Evolutionary conservation across 2,113 vertebrate species (phyloP), one percentile per base, ranked within the genome.

Genomic region (Nothobranchius kuhntae): DNA sequence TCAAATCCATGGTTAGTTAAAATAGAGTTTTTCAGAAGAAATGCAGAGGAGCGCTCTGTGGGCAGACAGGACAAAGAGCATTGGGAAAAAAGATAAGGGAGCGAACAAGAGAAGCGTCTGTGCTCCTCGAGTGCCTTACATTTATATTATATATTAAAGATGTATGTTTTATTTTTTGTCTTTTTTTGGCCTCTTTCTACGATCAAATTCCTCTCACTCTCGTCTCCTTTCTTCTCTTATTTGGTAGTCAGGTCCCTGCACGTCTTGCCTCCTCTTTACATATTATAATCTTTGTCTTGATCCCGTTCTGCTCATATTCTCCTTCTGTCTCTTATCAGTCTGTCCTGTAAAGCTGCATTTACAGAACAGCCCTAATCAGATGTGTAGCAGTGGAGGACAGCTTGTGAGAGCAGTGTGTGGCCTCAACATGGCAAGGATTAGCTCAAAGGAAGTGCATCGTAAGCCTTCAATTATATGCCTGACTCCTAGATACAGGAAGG

Each of bases 391-490:
- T 46, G 63, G 61, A 86, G 78, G 81, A 66, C 82, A 84, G 87
- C 84, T 86, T 89, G 86, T 81, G 73, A 80, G 81, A 87, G 59
- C 86, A 70, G 85, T 72, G 85, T 89, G 89, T 78, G 73, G 80
- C 85, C 83, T 58, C 82, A 65, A 85, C 85, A 89, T 86, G 82
- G 76, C 35, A 52, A 65, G 75, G 80, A 87, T 89, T 88, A 91
- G 71, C 80, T 72, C 77, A 82, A 76, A 79, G 80, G 80, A 69
- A 82, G 74, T 65, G 4, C 50, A 21, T 76, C 65, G 61, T 83
- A 88, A 91, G 88, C 87, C 86, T 84, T 90, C 87, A 86, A 87
- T 93, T 89, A 89, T 85, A 86, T 85, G 78, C 83, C 75, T 55
- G 71, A 85, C 84, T 71, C 63, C 70, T 77, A 66, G 72, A 82